Percentiles rank a stretch among this genome's conserved stretches.
phyloP scores from a whole-genome alignment of 2,113 vertebrate genomes.

The Phalacrocorax carbo region DNA sequence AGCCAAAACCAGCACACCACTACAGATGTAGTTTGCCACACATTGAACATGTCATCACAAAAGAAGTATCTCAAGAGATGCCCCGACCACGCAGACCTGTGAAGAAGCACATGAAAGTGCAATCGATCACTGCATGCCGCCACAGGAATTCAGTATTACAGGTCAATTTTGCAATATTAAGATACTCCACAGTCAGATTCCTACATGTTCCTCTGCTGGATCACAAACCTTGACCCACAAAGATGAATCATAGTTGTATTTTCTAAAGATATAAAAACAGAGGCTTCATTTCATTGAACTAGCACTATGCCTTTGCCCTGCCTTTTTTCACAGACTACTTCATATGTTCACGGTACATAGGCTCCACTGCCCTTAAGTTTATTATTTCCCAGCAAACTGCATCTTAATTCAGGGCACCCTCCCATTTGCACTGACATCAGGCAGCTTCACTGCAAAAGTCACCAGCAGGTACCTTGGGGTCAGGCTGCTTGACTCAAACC shows the following conservation, averaged over 20 bases:
- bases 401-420: neutral
- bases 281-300: neutral
- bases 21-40: neutral
- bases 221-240: neutral
- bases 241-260: neutral
- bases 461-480: neutral
- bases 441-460: neutral
- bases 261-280: neutral
- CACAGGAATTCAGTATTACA: neutral
- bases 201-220: neutral
- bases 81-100: neutral
- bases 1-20: no score
- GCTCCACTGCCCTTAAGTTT: neutral
- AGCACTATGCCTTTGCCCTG: neutral
- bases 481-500: neutral
- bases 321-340: neutral
- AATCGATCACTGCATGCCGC: neutral
- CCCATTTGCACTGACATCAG: neutral
- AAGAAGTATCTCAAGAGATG: neutral
- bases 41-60: fast-evolving
- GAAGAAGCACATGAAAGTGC: neutral
- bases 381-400: neutral
- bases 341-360: fast-evolving
- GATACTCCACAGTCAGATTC: neutral
- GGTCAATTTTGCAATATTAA: neutral